These are phyloP conservation scores for Fulica atra DNA, from an alignment of 2,113 vertebrate species.

Conservation along the genomic window DNA sequence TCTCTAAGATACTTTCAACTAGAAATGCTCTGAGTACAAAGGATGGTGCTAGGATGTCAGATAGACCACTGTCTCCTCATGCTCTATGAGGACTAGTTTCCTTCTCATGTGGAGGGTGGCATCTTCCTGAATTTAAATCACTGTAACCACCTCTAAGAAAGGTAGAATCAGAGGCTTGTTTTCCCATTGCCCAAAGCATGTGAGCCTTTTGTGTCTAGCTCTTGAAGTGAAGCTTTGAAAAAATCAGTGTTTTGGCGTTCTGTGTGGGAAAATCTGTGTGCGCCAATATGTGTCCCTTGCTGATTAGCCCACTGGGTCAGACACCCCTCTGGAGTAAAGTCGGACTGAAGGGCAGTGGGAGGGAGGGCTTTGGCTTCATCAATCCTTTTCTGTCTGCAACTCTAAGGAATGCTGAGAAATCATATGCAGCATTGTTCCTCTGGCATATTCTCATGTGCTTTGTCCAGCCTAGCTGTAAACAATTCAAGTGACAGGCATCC, in stretches of 20 bases:
- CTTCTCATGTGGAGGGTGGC: not conserved
- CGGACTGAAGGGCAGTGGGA: not conserved
- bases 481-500: slow-evolving; percentile 64
- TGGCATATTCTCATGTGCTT: slow-evolving; percentile 26
- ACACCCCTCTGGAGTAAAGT: not conserved
- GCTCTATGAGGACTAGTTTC: not conserved
- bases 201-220: not conserved
- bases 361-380: slow-evolving; percentile 20
- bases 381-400: slow-evolving; percentile 39
- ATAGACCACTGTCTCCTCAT: not conserved
- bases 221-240: not conserved
- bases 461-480: slow-evolving; percentile 63
- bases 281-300: not conserved
- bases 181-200: not conserved
- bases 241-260: slow-evolving; percentile 35
- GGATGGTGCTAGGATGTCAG: not conserved
- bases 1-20: not conserved
- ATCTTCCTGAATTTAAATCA: not conserved
- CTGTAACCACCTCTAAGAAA: not conserved
- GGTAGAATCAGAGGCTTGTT: not conserved
- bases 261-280: slow-evolving; percentile 34
- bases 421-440: slow-evolving; percentile 31
- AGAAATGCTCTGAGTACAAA: not conserved
- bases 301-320: slow-evolving; percentile 29
- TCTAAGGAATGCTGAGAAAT: slow-evolving; percentile 62